Percentiles rank a stretch among this genome's conserved stretches.
Evolutionary conservation across 2,113 vertebrate species (phyloP).

Genomic region (Tenrec ecaudatus): DNA sequence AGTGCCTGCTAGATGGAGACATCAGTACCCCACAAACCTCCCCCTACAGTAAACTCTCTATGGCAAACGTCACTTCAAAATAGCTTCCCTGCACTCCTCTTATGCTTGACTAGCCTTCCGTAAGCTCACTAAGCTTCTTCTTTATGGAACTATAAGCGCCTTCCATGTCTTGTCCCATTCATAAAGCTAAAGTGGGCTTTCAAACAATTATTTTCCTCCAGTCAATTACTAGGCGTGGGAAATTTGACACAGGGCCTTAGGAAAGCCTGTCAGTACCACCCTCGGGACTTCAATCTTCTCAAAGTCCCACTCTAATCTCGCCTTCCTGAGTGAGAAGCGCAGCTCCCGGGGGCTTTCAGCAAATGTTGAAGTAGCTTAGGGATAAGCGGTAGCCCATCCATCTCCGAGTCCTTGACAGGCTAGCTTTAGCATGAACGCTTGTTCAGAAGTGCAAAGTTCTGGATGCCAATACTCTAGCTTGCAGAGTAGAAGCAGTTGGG

Average conservation of each 20-base stretch:
- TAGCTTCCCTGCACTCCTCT: not conserved
- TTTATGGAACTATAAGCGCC: not conserved
- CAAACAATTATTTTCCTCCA: slow-evolving; percentile 20
- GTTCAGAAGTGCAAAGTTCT: not conserved
- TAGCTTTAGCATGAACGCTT: slow-evolving; percentile 18
- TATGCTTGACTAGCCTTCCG: not conserved
- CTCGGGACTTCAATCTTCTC: slow-evolving; percentile 21
- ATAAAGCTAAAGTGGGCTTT: slow-evolving; percentile 30
- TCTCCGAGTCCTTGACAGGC: not conserved
- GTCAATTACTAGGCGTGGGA: not conserved
- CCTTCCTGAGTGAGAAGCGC: slow-evolving; percentile 22
- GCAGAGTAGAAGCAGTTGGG: not conserved
- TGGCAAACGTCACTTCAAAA: not conserved
- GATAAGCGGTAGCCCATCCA: not conserved
- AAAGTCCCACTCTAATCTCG: slow-evolving; percentile 38
- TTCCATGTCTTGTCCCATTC: not conserved
- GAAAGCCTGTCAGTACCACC: not conserved
- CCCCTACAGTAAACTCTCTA: not conserved
- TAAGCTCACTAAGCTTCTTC: slow-evolving; percentile 35
- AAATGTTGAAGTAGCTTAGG: slow-evolving; percentile 44
- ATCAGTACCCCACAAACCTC: not conserved
- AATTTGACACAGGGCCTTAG: slow-evolving; percentile 2
- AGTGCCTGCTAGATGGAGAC: not conserved
- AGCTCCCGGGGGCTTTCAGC: not conserved
- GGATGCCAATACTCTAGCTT: not conserved